Evolutionary conservation across 2,113 vertebrate species (phyloP).

Genomic region (Castor canadensis): DNA sequence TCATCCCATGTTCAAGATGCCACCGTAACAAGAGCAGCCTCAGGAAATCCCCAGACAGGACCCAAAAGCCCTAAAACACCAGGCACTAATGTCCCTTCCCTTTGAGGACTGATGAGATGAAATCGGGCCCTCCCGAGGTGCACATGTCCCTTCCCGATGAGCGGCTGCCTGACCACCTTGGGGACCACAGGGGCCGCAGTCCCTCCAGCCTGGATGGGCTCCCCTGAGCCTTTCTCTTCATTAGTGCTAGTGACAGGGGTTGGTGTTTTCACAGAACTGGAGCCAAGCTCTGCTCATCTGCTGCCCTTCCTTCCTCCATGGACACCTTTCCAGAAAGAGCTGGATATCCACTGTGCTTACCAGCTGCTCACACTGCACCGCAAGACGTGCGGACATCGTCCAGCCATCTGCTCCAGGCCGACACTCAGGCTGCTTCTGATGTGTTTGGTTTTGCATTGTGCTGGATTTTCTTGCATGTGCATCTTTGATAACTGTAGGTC

Average conservation of each 20-base stretch:
- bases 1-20: neutral
- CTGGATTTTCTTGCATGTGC: neutral
- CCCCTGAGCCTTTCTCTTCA: neutral
- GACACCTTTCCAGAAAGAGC: neutral
- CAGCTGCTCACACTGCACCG: neutral
- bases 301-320: neutral
- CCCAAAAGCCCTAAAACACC: neutral
- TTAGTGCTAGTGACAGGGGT: rapidly evolving
- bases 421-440: neutral
- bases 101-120: neutral
- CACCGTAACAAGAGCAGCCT: neutral
- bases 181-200: rapidly evolving
- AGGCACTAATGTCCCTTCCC: neutral
- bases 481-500: neutral
- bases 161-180: rapidly evolving
- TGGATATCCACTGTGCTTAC: neutral
- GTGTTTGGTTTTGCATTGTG: neutral
- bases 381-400: neutral
- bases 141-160: neutral
- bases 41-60: neutral
- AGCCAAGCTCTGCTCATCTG: too few species aligned
- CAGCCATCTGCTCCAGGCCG: neutral
- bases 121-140: neutral
- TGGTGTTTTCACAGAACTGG: neutral
- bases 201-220: neutral